Evolutionary conservation across 64 coral and sea anemone genomes (phyloP).

Genomic region (Orbicella faveolata): DNA sequence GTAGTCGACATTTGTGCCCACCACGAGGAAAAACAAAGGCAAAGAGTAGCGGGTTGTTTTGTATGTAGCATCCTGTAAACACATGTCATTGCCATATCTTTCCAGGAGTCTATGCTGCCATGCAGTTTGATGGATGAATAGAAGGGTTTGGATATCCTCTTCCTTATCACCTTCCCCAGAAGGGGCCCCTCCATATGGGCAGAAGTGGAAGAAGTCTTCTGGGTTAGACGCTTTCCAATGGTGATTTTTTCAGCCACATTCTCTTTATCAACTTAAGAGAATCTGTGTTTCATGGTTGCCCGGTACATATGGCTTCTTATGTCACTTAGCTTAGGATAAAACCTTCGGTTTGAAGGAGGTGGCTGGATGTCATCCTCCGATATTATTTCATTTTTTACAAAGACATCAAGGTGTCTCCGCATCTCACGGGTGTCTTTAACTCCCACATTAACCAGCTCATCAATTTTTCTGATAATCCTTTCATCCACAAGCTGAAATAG

Average conservation of each 20-base stretch:
- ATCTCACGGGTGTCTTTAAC: conserved; percentile 27
- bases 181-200: not conserved
- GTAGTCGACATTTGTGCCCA: conserved; percentile 50
- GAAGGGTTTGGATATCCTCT: too few species aligned
- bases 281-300: not conserved
- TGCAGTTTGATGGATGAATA: conserved; percentile 15
- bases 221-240: not conserved
- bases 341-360: too few species aligned
- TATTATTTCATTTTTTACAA: not conserved
- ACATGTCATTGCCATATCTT: conserved; percentile 44
- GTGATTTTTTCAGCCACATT: not conserved
- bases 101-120: conserved; percentile 27
- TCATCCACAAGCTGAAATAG: conserved; percentile 29
- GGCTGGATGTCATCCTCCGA: not conserved
- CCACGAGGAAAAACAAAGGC: conserved; percentile 37
- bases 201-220: conserved; percentile 32
- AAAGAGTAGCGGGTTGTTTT: conserved; percentile 37
- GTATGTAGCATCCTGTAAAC: conserved; percentile 46
- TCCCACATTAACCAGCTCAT: conserved; percentile 28
- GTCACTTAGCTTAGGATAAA: too few species aligned
- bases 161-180: not conserved
- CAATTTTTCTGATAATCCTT: conserved; percentile 25
- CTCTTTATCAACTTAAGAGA: conserved; percentile 37
- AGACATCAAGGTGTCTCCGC: conserved; percentile 8
- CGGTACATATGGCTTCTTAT: conserved; percentile 27